phyloP scores from a whole-genome alignment of 2,113 vertebrate genomes.

The Cairina moschata region DNA sequence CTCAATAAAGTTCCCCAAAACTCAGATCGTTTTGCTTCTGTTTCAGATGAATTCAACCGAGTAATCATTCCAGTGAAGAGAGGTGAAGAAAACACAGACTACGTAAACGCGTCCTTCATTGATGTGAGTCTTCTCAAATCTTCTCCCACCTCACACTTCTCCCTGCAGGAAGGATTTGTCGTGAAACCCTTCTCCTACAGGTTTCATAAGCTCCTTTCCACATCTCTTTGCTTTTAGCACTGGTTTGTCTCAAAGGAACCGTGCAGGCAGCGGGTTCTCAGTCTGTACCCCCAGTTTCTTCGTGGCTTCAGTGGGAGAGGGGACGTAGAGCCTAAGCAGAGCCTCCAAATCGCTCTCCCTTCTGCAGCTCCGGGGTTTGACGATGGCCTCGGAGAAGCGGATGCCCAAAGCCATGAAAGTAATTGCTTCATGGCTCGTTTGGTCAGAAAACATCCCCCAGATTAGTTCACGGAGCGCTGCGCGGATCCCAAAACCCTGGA shows the following conservation, averaged over 20 bases:
- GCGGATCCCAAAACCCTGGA: not conserved
- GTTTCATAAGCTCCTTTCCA: not conserved
- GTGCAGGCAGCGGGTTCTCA: not conserved
- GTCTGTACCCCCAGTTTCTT: not conserved
- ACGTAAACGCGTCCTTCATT: conserved; percentile 97
- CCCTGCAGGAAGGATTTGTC: not conserved
- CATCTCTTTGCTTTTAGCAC: not conserved
- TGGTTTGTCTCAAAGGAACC: not conserved
- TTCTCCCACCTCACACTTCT: not conserved
- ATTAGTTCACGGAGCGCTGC: not conserved
- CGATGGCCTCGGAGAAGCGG: not conserved
- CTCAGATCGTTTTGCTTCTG: not conserved
- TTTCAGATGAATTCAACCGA: conserved; percentile 96
- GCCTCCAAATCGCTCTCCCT: not conserved
- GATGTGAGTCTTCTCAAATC: conserved; percentile 85
- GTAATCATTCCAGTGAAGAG: conserved; percentile 99
- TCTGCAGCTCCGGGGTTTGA: not conserved
- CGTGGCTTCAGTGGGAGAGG: not conserved
- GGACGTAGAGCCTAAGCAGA: not conserved
- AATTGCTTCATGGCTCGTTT: not conserved
- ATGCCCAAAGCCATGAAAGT: not conserved
- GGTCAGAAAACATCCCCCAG: not conserved
- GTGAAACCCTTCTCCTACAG: not conserved
- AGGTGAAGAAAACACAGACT: conserved; percentile 97
- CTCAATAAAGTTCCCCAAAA: not conserved